Conservation (phyloP, 1,140 invertebrate genomes). For the Drosophila mojavensis region DNA sequence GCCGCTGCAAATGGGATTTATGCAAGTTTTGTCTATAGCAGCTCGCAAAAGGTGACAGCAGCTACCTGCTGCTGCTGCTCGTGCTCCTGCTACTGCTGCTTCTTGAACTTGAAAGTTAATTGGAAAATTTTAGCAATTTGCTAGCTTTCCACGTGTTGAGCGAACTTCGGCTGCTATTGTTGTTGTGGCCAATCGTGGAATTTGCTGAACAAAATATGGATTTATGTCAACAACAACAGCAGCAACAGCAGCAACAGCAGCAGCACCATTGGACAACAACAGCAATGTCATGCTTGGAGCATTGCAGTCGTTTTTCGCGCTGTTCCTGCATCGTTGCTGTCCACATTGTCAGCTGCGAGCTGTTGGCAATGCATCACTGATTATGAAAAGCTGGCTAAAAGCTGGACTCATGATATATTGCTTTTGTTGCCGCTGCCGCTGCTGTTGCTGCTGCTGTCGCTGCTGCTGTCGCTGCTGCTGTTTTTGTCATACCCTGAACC, state of each 20-base stretch:
- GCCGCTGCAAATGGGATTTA: constrained; percentile 64
- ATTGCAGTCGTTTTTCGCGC: constrained; percentile 60
- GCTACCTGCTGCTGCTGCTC: constrained; percentile 27
- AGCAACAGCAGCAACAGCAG: constrained; percentile 26
- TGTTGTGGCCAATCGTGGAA: constrained; percentile 68
- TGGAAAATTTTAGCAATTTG: constrained; percentile 78
- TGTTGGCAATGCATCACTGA: constrained; percentile 81
- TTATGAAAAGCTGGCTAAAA: constrained; percentile 82
- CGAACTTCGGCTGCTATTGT: constrained; percentile 11
- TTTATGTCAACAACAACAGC: constrained; percentile 67
- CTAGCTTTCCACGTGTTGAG: constrained; percentile 49
- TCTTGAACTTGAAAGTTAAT: constrained; percentile 73
- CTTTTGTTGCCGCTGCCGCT: constrained; percentile 46
- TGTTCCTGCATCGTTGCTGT: constrained; percentile 38
- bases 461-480: constrained; percentile 8
- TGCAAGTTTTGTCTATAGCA: constrained; percentile 43
- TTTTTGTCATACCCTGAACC: too few relatives aligned
- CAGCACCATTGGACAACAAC: constrained; percentile 15
- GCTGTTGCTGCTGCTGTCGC: constrained; percentile 18
- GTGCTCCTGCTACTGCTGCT: neutral
- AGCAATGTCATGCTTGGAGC: constrained; percentile 49
- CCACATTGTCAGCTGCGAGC: constrained; percentile 58
- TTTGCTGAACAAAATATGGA: constrained; percentile 77
- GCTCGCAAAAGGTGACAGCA: constrained; percentile 16
- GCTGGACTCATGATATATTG: constrained; percentile 80